A percentile compares a stretch with the other conserved stretches of the same genome.
phyloP scores from a whole-genome alignment of 2,888 invertebrate genomes.

The Lithophane socia region DNA sequence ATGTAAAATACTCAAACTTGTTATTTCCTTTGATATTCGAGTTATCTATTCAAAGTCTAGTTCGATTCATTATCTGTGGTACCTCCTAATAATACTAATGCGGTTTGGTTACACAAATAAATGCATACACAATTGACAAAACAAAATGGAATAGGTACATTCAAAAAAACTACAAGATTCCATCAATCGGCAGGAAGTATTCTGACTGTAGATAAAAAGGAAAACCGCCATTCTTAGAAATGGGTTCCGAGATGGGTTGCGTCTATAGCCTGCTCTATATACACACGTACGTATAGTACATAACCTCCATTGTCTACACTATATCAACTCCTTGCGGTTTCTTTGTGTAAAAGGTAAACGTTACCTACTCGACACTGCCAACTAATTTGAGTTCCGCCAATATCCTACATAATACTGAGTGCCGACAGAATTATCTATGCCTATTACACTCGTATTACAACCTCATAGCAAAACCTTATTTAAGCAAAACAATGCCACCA shows the following conservation, averaged over 20 bases:
- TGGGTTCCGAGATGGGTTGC: constrained; percentile 65
- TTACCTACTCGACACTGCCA: constrained; percentile 36
- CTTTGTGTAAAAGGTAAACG: constrained; percentile 47
- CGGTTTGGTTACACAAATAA: neutral
- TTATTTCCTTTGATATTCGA: constrained; percentile 14
- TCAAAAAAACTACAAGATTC: constrained; percentile 65
- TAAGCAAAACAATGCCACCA: constrained; percentile 23
- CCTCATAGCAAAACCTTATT: constrained; percentile 20
- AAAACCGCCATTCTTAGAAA: constrained; percentile 69
- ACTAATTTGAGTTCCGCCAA: constrained; percentile 45
- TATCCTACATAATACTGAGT: constrained; percentile 35
- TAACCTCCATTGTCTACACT: constrained; percentile 49
- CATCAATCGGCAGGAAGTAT: constrained; percentile 68
- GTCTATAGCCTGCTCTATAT: constrained; percentile 51
- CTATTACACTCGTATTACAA: constrained; percentile 26
- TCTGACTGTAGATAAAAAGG: constrained; percentile 67
- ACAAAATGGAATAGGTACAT: constrained; percentile 54
- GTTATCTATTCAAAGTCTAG: neutral
- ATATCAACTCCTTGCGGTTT: constrained; percentile 58
- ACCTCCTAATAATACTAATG: neutral
- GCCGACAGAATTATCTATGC: constrained; percentile 16
- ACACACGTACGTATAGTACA: constrained; percentile 29
- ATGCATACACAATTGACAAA: constrained; percentile 46
- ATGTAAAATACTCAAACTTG: constrained; percentile 8
- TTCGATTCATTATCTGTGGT: neutral